phyloP scores from a whole-genome alignment of 2,113 vertebrate genomes.

The Cathartes aura region DNA sequence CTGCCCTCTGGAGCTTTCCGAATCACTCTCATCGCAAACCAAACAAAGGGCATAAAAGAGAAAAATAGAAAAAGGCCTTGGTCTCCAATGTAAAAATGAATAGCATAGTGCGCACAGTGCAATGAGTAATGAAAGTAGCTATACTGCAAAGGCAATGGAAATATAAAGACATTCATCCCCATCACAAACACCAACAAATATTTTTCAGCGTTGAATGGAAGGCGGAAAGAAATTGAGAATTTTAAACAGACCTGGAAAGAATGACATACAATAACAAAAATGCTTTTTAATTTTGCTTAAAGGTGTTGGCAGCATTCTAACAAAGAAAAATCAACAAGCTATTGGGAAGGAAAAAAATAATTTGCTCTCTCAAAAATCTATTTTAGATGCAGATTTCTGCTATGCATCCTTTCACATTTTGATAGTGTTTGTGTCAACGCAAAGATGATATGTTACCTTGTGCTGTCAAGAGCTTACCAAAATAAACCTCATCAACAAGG shows the following conservation, averaged over 20 bases:
- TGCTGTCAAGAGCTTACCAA: constrained; percentile 66
- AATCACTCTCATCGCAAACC: background rate
- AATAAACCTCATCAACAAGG: constrained; percentile 67
- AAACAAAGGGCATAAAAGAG: background rate
- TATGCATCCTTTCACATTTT: constrained; percentile 41
- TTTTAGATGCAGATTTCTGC: constrained; percentile 29
- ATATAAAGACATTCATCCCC: constrained; percentile 16
- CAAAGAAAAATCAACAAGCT: background rate
- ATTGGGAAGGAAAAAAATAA: background rate
- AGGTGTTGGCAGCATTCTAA: constrained; percentile 42
- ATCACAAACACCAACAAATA: background rate
- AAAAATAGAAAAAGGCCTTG: constrained; percentile 1
- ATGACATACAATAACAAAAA: background rate
- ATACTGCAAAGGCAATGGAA: background rate
- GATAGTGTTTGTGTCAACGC: constrained; percentile 47
- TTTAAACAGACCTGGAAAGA: constrained; percentile 33
- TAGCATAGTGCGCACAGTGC: background rate
- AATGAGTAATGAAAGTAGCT: constrained; percentile 41
- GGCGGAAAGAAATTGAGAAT: background rate
- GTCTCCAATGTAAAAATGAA: constrained; percentile 24
- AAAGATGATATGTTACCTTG: constrained; percentile 59
- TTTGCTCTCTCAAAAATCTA: constrained; percentile 17
- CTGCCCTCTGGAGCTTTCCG: constrained; percentile 28
- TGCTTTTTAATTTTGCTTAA: constrained; percentile 40
- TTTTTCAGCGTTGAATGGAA: constrained; percentile 1